Evolutionary conservation across 2,888 invertebrate species (phyloP).

Genomic region (Stenolophus ochropezus): DNA sequence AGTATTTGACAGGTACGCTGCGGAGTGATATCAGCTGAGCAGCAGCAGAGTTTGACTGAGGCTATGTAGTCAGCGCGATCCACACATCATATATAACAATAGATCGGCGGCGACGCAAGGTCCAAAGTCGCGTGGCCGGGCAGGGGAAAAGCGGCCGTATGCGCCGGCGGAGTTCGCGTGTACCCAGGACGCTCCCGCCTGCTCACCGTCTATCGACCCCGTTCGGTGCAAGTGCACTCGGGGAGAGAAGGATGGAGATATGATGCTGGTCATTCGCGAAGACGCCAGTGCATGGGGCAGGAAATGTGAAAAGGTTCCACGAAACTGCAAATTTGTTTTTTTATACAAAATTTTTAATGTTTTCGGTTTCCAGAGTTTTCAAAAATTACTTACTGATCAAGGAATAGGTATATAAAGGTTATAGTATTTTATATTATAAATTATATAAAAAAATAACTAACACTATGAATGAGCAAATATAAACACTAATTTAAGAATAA

Average conservation of each 20-base stretch:
- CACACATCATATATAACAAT: constrained; percentile 46
- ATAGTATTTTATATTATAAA: too few species aligned
- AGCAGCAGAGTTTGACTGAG: constrained; percentile 41
- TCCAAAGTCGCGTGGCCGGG: background rate
- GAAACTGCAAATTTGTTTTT: too few species aligned
- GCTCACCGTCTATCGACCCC: constrained; percentile 41
- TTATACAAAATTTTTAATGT: too few species aligned
- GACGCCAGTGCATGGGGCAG: too few species aligned
- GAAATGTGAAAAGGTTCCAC: too few species aligned
- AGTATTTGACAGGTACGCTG: constrained; percentile 8
- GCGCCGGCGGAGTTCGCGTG: constrained; percentile 36
- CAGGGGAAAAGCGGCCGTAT: constrained; percentile 6
- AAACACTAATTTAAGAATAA: too few species aligned
- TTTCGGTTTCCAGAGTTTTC: too few species aligned
- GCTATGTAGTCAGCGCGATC: background rate
- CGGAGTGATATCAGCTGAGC: constrained; percentile 32
- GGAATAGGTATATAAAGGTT: too few species aligned
- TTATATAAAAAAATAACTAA: too few species aligned
- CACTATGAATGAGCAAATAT: too few species aligned
- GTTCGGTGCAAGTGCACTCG: constrained; percentile 71
- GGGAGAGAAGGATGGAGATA: constrained; percentile 69
- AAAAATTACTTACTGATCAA: too few species aligned
- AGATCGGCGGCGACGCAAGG: background rate
- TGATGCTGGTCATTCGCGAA: too few species aligned
- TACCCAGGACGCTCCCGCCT: background rate